Evolutionary conservation across 2,888 invertebrate genomes (phyloP).

Genomic region (Palloptera scutellata): DNA sequence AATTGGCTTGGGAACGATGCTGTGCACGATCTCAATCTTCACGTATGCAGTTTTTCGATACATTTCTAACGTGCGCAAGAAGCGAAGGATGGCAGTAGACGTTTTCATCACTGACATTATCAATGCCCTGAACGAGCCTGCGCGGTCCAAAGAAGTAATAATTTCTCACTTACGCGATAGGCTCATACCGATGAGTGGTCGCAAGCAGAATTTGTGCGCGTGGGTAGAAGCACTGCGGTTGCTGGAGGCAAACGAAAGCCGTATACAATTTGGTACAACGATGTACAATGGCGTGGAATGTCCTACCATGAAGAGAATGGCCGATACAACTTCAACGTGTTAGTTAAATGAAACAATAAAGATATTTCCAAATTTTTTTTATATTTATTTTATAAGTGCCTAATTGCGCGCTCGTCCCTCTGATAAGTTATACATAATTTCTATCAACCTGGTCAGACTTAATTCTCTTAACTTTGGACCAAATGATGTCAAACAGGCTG

Average conservation of each 20-base stretch:
- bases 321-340: slow-evolving; percentile 39
- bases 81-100: slow-evolving; percentile 46
- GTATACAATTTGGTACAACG: slow-evolving; percentile 85
- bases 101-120: slow-evolving; percentile 55
- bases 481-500: no score
- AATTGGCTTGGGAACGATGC: slow-evolving; percentile 64
- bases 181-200: slow-evolving; percentile 81
- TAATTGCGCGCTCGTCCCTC: no score
- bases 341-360: no score
- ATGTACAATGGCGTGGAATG: slow-evolving; percentile 90
- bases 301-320: slow-evolving; percentile 88
- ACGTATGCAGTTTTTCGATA: slow-evolving; percentile 26
- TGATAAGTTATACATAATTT: no score
- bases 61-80: no score
- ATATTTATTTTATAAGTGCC: no score
- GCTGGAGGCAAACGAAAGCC: slow-evolving; percentile 79
- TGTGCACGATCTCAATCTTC: slow-evolving; percentile 51
- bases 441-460: no score
- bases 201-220: slow-evolving; percentile 71
- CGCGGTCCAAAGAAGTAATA: slow-evolving; percentile 67
- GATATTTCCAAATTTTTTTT: no score
- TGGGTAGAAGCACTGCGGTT: slow-evolving; percentile 90
- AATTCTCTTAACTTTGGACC: no score
- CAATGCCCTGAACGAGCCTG: slow-evolving; percentile 64
- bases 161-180: slow-evolving; percentile 92